These are phyloP conservation scores for Ara ararauna DNA, from an alignment of 2,797 vertebrate genomes.

Conservation along the genomic window DNA sequence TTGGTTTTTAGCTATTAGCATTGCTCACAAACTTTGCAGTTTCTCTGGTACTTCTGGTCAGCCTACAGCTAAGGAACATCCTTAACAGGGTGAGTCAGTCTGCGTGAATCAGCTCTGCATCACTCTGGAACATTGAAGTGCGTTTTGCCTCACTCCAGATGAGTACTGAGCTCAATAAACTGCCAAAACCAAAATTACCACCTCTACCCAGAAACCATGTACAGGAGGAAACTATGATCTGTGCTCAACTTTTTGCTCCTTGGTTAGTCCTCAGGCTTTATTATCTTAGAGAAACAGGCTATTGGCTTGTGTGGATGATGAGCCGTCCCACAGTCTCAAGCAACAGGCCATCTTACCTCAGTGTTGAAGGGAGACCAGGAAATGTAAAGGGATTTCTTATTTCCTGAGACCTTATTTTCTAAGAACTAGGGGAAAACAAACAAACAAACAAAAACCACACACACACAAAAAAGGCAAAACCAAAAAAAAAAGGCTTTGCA, in stretches of 20 bases:
- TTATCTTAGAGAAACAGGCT: not conserved
- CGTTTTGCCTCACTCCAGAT: not conserved
- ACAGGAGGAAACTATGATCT: not conserved
- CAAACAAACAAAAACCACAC: not conserved
- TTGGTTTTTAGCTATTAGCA: not conserved
- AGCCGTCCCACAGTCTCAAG: not conserved
- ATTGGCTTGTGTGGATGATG: not conserved
- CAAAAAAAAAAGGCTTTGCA: not conserved
- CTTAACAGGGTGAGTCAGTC: not conserved
- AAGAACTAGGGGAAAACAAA: not conserved
- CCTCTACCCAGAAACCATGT: not conserved
- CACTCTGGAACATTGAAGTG: not conserved
- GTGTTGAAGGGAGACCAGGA: fast-evolving
- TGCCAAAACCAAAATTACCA: not conserved
- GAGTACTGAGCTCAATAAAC: not conserved
- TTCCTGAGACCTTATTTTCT: not conserved
- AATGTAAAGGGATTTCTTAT: not conserved
- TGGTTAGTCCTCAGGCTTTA: not conserved
- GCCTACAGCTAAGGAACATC: not conserved
- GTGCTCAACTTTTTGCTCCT: not conserved
- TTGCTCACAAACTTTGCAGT: not conserved
- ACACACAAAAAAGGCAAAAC: not conserved
- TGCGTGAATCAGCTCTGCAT: conserved; percentile 6
- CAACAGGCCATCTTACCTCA: not conserved
- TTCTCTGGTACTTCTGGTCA: not conserved